Evolutionary conservation across 2,113 vertebrate species (phyloP).

Genomic region (Proterorhinus semilunaris): DNA sequence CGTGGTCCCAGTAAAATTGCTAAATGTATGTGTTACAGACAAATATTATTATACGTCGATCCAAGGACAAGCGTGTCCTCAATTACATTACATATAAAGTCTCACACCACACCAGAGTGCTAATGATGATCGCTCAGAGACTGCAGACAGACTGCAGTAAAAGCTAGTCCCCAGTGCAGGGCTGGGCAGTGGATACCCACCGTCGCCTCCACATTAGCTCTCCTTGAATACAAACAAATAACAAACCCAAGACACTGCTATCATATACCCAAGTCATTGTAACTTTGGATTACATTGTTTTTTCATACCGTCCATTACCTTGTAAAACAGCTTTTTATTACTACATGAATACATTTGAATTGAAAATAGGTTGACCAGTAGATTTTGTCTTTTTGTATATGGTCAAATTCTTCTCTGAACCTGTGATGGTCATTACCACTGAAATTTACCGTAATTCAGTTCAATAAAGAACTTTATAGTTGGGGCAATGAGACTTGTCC

Average conservation of each 20-base stretch:
- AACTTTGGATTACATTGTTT: no score
- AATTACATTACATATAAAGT: slow-evolving; percentile 47
- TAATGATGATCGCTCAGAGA: slow-evolving; percentile 62
- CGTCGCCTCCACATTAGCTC: slow-evolving; percentile 49
- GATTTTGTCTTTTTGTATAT: no score
- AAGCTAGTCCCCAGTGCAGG: slow-evolving; percentile 64
- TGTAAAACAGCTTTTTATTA: no score
- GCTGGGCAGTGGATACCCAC: slow-evolving; percentile 65
- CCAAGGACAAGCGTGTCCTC: slow-evolving; percentile 39
- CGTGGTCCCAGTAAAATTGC: slow-evolving; percentile 51
- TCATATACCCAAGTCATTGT: no score
- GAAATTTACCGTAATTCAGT: no score
- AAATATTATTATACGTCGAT: slow-evolving; percentile 25
- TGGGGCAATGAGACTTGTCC: no score
- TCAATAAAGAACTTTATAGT: no score
- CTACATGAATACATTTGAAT: no score
- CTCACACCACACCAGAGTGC: slow-evolving; percentile 57
- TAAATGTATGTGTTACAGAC: slow-evolving; percentile 11
- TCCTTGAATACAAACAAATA: slow-evolving; percentile 61
- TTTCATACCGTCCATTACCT: no score
- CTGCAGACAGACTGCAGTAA: slow-evolving; percentile 64
- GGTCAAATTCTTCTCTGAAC: no score
- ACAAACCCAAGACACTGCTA: background rate
- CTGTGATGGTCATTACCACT: no score
- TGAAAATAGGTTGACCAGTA: no score